Percentiles rank a stretch among this genome's conserved stretches.
phyloP scores from a whole-genome alignment of 1,140 invertebrate species.

The Heliothis subflexa region DNA sequence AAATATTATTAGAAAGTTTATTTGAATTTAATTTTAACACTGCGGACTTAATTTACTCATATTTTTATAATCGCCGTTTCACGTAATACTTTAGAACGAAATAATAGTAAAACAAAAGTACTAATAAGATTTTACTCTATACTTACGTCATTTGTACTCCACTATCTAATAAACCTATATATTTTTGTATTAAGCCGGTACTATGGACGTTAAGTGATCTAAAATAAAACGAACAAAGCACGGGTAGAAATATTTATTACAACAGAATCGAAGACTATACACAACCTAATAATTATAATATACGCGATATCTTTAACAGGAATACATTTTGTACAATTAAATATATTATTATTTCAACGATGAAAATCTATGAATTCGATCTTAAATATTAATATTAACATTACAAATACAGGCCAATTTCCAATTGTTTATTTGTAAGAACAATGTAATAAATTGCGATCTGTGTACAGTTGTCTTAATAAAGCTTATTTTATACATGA shows the following conservation, averaged over 20 bases:
- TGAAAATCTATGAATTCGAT: constrained; percentile 41
- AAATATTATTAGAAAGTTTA: too few species aligned
- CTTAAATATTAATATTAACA: constrained; percentile 40
- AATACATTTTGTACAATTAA: constrained; percentile 59
- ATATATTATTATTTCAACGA: constrained; percentile 47
- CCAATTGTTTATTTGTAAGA: constrained; percentile 9
- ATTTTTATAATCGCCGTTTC: too few species aligned
- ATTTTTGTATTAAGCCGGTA: too few species aligned
- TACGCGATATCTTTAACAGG: constrained; percentile 54
- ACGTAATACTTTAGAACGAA: too few species aligned
- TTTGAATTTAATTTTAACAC: too few species aligned
- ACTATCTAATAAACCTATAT: too few species aligned
- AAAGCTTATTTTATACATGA: constrained; percentile 7
- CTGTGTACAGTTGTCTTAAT: neutral
- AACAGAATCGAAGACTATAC: constrained; percentile 73
- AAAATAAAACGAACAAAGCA: constrained; percentile 58
- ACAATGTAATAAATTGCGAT: constrained; percentile 28
- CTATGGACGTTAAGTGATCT: neutral
- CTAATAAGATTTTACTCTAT: too few species aligned
- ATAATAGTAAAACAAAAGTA: too few species aligned
- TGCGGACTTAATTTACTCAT: too few species aligned
- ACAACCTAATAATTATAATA: constrained; percentile 61
- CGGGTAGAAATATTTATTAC: constrained; percentile 82
- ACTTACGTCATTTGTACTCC: too few species aligned
- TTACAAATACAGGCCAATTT: constrained; percentile 42